These are phyloP conservation scores for Campaea margaritaria DNA, from an alignment of 2,888 invertebrate species.

Conservation along the genomic window DNA sequence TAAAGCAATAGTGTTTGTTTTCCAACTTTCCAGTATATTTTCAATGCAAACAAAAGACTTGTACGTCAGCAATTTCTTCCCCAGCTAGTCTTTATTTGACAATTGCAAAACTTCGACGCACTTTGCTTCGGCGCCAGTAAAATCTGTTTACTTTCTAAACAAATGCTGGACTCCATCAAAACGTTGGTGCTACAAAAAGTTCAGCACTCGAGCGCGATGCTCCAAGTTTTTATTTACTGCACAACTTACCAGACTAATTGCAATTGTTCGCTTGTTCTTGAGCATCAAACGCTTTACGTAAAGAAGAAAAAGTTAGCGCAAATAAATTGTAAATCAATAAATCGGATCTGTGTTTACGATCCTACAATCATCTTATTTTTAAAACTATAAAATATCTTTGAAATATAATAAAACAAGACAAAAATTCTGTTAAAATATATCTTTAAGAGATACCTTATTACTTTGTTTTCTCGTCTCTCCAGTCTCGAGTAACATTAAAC, in stretches of 20 bases:
- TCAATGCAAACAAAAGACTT: not conserved
- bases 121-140: constrained; percentile 14
- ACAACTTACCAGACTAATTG: constrained; percentile 40
- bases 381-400: too few relatives aligned
- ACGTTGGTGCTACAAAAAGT: constrained; percentile 33
- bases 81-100: not conserved
- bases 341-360: not conserved
- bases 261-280: constrained; percentile 36
- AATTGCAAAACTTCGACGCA: constrained; percentile 4
- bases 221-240: constrained; percentile 40
- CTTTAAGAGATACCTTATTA: too few relatives aligned
- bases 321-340: constrained; percentile 3
- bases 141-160: constrained; percentile 26
- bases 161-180: constrained; percentile 39
- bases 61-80: not conserved
- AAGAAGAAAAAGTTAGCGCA: constrained; percentile 9
- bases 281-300: constrained; percentile 14
- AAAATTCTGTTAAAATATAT: too few relatives aligned
- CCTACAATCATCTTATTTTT: too few relatives aligned
- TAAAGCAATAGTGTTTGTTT: too few relatives aligned
- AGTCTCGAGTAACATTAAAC: constrained; percentile 6
- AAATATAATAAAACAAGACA: too few relatives aligned
- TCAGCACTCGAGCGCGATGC: constrained; percentile 33
- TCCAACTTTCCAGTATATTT: not conserved
- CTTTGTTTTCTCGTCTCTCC: not conserved